A percentile compares a stretch with the other conserved stretches of the same genome.
phyloP scores from a whole-genome alignment of 2,888 invertebrate species.

The Ametastegia equiseti region DNA sequence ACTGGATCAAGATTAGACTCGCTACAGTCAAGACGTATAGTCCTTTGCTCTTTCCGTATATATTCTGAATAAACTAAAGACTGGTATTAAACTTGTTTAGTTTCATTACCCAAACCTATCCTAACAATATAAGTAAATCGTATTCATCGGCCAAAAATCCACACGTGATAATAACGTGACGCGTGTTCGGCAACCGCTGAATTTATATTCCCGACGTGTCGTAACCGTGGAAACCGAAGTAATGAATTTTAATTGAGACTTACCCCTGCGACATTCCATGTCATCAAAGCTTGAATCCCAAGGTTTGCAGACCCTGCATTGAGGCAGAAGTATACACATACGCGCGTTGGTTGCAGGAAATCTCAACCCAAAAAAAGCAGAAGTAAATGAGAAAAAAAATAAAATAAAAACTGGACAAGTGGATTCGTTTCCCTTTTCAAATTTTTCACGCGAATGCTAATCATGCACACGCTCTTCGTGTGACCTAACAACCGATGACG shows the following conservation, averaged over 20 bases:
- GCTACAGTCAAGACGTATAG: too few relatives aligned
- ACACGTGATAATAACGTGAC: background rate
- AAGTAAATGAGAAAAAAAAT: background rate
- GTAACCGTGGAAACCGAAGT: constrained; percentile 38
- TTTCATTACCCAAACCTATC: too few relatives aligned
- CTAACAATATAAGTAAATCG: too few relatives aligned
- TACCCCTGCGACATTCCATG: background rate
- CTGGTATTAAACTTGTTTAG: too few relatives aligned
- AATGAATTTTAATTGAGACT: constrained; percentile 39
- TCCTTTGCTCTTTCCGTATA: too few relatives aligned
- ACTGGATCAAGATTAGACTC: too few relatives aligned
- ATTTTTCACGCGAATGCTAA: background rate
- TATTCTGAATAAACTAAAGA: too few relatives aligned
- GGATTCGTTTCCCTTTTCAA: background rate
- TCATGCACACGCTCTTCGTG: background rate
- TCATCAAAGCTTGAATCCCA: background rate
- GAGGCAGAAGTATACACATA: background rate
- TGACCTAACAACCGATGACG: background rate
- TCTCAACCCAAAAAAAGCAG: too few relatives aligned
- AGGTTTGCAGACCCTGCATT: background rate
- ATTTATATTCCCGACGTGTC: constrained; percentile 29
- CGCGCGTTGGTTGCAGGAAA: background rate
- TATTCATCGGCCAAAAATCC: background rate
- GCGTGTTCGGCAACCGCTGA: background rate
- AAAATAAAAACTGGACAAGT: background rate